Base-by-base conservation (phyloP, 1,140 invertebrate genomes). In the Acromyrmex echinatior region DNA sequence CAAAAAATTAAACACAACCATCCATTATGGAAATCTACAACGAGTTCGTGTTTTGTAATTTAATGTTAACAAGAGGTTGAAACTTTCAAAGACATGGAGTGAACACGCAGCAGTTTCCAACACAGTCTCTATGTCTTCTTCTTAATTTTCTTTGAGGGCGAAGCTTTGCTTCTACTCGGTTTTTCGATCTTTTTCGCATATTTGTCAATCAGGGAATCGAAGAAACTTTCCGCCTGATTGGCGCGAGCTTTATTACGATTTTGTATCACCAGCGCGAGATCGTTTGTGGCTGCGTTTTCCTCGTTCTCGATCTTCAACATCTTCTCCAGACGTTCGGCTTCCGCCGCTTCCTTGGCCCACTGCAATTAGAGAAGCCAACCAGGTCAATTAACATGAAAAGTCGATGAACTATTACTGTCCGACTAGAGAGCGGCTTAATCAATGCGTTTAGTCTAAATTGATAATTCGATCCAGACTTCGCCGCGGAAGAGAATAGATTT, bases 321-420 rank as follows among this genome's bases (percentile, higher is more conserved):
- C 60, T 93, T 93, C 0, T 93, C 91, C 12, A 95, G 86, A 49
- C 87, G 92, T 71, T 95, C 95, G 14, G 95, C 94, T 87, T 95
- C 93, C 62, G 92, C 87, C 6, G 94, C 95, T 92, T 95, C 95
- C 81, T 90, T 94, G 70, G 94, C 95, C 95, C 95, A 95, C 95
- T 95, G 79, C 3, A 93, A 88, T 68, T 28, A 81, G n/a, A 82
- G 2, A 65, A 49, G 25, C 1, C 10, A 12, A 60, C 65, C 76
- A n/a, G 45, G 16, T 16, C 51, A 73, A 53, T 84, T 68, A 66
- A 21, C 51, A 5, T 49, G 10, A 65, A 21, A 39, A 82, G n/a
- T 56, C 56, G 31, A 74, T 74, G n/a, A 14, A 14, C 62, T 76
- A 70, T 60, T 31, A 25, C 53, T 39, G 16, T 70, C 45, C 60